phyloP scores from a whole-genome alignment of 2,113 vertebrate species.

The Sphyrna mokarran region DNA sequence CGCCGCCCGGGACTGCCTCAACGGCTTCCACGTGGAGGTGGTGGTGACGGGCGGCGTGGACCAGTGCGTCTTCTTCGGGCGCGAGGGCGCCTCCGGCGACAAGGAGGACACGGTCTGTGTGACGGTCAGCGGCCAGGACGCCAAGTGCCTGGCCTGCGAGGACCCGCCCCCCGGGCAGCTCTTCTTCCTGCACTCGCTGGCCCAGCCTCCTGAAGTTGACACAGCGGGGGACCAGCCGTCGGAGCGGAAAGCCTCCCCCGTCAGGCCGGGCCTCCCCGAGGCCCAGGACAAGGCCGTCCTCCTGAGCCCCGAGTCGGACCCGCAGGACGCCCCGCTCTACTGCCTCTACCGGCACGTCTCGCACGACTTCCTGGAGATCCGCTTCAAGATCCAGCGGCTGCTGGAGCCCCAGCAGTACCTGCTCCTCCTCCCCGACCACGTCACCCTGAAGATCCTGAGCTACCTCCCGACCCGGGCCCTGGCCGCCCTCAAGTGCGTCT shows the following conservation, averaged over 20 bases:
- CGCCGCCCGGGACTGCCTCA: constrained; percentile 55
- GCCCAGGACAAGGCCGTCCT: neutral
- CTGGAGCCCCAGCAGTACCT: constrained; percentile 90
- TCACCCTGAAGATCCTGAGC: constrained; percentile 88
- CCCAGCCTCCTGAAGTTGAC: constrained; percentile 54
- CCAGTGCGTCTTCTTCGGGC: constrained; percentile 85
- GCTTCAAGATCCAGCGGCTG: constrained; percentile 88
- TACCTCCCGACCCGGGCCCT: constrained; percentile 79
- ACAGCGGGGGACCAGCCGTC: constrained; percentile 43
- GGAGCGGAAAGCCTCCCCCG: neutral
- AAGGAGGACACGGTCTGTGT: constrained; percentile 82
- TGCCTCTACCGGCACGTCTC: constrained; percentile 90
- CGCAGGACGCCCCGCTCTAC: constrained; percentile 70
- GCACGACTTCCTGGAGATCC: constrained; percentile 89
- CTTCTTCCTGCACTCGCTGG: constrained; percentile 66
- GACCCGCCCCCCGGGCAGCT: constrained; percentile 83
- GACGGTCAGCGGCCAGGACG: constrained; percentile 55
- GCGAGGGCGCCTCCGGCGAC: constrained; percentile 80
- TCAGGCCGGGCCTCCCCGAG: neutral
- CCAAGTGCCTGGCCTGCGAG: constrained; percentile 47
- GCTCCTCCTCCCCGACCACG: constrained; percentile 85
- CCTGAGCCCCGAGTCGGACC: constrained; percentile 50
- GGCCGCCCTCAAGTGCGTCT: constrained; percentile 89
- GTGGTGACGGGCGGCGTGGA: constrained; percentile 90
- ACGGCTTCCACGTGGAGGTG: constrained; percentile 88